Evolutionary conservation across 2,888 invertebrate genomes (phyloP).

Genomic region (Plebejus argus): DNA sequence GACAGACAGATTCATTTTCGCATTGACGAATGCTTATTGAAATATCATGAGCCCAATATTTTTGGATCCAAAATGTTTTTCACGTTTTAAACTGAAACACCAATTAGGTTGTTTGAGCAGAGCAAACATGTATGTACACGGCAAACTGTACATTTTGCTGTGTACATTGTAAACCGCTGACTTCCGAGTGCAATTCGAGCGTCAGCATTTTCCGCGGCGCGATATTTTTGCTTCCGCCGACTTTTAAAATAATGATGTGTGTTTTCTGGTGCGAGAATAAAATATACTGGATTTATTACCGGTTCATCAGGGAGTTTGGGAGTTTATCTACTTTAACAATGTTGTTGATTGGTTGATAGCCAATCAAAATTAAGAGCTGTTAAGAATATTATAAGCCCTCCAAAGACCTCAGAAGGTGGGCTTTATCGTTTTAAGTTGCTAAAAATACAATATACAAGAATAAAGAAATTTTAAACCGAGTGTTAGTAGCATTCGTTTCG

Average conservation of each 20-base stretch:
- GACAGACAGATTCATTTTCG: too few species aligned
- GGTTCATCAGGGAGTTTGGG: too few species aligned
- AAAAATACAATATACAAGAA: too few species aligned
- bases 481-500: too few species aligned
- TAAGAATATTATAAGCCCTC: too few species aligned
- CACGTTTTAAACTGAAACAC: background rate
- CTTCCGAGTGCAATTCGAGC: background rate
- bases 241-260: constrained; percentile 10
- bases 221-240: constrained; percentile 11
- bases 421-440: too few species aligned
- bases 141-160: background rate
- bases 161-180: constrained; percentile 3
- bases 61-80: background rate
- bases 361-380: too few species aligned
- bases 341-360: too few species aligned
- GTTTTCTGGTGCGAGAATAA: background rate
- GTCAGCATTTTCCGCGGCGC: background rate
- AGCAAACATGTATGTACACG: constrained; percentile 2
- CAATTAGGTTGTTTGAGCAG: background rate
- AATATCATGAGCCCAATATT: background rate
- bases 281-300: background rate
- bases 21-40: too few species aligned
- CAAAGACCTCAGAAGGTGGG: too few species aligned
- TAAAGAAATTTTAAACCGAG: too few species aligned
- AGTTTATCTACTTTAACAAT: too few species aligned